A percentile compares a stretch with the other conserved stretches of the same genome.
Evolutionary conservation across 2,888 invertebrate genomes (phyloP).

Genomic region (Sepiola atlantica): DNA sequence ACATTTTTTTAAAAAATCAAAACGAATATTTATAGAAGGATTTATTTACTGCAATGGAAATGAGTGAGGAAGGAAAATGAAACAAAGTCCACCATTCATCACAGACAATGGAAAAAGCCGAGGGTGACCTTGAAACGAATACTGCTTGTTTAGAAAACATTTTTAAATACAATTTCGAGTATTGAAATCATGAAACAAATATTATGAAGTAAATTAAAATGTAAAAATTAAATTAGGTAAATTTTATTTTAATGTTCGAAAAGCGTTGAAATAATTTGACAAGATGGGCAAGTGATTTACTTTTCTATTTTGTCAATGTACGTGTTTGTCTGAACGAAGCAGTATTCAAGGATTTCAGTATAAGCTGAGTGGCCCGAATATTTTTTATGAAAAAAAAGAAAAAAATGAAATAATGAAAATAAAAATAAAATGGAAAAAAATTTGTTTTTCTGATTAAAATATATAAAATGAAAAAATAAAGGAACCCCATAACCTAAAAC

Average conservation of each 20-base stretch:
- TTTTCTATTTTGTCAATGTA: neutral
- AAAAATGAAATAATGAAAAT: neutral
- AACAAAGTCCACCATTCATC: neutral
- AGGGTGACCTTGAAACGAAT: neutral
- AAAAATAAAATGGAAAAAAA: no score
- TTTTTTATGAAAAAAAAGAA: neutral
- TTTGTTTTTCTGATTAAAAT: no score
- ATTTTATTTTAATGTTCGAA: no score
- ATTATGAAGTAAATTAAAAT: no score
- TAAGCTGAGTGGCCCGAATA: neutral
- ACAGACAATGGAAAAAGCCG: neutral
- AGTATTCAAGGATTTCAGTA: neutral
- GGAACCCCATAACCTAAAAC: no score
- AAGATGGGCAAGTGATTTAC: neutral
- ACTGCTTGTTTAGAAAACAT: neutral
- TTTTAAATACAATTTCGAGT: neutral
- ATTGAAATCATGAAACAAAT: no score
- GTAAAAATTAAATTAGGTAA: no score
- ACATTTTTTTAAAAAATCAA: neutral
- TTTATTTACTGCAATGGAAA: neutral
- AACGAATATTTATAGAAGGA: neutral
- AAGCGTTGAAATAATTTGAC: neutral
- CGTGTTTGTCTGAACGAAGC: neutral
- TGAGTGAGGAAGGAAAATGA: no score
- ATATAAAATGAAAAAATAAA: no score